These are phyloP conservation scores for Ptyas mucosa DNA, from an alignment of 2,113 vertebrate genomes.

Conservation along the genomic window DNA sequence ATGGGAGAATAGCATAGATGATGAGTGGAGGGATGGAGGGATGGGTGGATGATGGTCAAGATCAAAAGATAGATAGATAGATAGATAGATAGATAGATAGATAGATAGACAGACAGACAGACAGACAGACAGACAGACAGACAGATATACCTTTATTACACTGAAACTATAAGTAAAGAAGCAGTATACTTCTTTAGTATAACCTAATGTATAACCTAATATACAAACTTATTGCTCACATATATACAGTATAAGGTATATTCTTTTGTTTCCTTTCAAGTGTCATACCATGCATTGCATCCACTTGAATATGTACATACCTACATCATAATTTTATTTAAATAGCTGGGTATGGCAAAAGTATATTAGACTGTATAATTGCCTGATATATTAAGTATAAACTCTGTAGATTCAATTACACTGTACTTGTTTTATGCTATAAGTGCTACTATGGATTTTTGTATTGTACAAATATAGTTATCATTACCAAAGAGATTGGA, in stretches of 20 bases:
- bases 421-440: neutral
- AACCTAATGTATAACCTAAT: too few species aligned
- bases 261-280: neutral
- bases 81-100: too few species aligned
- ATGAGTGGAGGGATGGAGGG: too few species aligned
- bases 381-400: neutral
- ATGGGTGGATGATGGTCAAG: too few species aligned
- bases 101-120: too few species aligned
- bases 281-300: neutral
- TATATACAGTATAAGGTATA: neutral
- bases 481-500: neutral
- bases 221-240: too few species aligned
- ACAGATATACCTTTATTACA: neutral
- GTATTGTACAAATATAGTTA: neutral
- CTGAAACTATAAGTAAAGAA: neutral
- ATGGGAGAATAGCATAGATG: neutral
- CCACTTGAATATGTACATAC: neutral
- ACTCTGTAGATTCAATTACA: neutral
- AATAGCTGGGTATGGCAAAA: neutral
- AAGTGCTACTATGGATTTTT: neutral
- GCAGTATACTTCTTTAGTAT: neutral
- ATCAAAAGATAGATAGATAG: too few species aligned
- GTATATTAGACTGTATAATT: neutral
- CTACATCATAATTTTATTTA: neutral
- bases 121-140: too few species aligned